Percentiles rank a stretch among this genome's conserved stretches.
Evolutionary conservation across 2,888 invertebrate genomes (phyloP).

Genomic region (Papilio protenor): DNA sequence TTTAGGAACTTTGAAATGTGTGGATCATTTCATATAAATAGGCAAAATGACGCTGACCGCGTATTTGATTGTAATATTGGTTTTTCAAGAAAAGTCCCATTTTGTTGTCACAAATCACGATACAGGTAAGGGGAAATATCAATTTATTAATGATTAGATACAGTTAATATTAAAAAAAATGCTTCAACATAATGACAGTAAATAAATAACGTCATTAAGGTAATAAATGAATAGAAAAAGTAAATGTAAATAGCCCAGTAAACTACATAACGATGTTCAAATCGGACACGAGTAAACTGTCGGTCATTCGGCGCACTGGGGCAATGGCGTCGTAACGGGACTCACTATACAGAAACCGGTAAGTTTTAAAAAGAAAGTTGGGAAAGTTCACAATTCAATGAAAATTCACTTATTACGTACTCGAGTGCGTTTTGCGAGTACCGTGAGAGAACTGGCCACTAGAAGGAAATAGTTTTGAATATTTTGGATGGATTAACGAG

Average conservation of each 20-base stretch:
- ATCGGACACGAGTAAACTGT: conserved; percentile 56
- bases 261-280: conserved; percentile 35
- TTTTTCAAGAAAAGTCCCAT: not conserved
- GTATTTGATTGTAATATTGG: not conserved
- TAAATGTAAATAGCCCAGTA: conserved; percentile 29
- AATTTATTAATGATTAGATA: conserved; percentile 10
- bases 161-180: not conserved
- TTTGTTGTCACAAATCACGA: not conserved
- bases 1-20: not conserved
- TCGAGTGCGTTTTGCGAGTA: conserved; percentile 22
- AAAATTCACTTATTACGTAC: conserved; percentile 34
- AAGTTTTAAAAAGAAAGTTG: conserved; percentile 75
- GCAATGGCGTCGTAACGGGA: conserved; percentile 73
- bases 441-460: conserved; percentile 8
- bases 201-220: conserved; percentile 25
- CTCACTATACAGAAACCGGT: conserved; percentile 64
- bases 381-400: conserved; percentile 77
- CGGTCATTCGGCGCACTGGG: conserved; percentile 69
- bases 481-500: conserved; percentile 45
- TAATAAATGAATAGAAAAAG: conserved; percentile 27
- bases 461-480: conserved; percentile 34
- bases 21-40: not conserved
- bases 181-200: not conserved
- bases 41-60: not conserved
- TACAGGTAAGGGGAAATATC: not conserved